Evolutionary conservation across 1,140 invertebrate species (phyloP), one percentile per base, ranked within the genome.

Genomic region (Diorhabda carinulata): DNA sequence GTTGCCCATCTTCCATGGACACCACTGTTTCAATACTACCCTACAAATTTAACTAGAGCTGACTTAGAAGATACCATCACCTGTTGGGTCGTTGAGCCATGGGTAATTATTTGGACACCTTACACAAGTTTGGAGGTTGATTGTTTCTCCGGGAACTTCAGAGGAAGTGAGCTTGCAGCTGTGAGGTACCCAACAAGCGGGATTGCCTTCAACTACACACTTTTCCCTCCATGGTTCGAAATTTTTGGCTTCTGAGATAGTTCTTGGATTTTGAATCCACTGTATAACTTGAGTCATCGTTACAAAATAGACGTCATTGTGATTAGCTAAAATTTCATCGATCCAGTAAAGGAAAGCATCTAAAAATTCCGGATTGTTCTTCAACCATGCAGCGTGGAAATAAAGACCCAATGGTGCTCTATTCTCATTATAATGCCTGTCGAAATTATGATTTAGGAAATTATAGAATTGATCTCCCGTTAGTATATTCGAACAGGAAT

Each of bases 261-360:
- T 94, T 57, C 91, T 86, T 6, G 95, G 95, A 78, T 95, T 96
- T 79, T 96, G 94, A 80, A 98, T 96, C 95, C 96, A 98, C 79
- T 97, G 94, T 74, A 98, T 95, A 1, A 97, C 95, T 82, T 96
- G 94, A 2, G 94, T 97, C 92, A 96, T 97, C n/a, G 95, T 98
- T 2, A 97, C 94, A 78, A 98, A 97, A 83, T 96, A 98, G 4
- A 97, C 95, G 79, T 98, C 96, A 69, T 94, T 93, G 83, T 95
- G 90, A 67, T 90, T 91, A 68, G 88, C 84, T 44, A 96, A 82
- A 60, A 96, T 88, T 84, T 98, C 95, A 79, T 98, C 95, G 73
- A 98, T 91, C 93, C 95, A 98, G 80, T 93, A 94, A 5, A 96
- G 86, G 87, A 98, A 95, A 67, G 94, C 92, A 76, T 97, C 94